A percentile compares a stretch with the other conserved stretches of the same genome.
phyloP scores from a whole-genome alignment of 2,113 vertebrate species.

The Corythaixoides concolor region DNA sequence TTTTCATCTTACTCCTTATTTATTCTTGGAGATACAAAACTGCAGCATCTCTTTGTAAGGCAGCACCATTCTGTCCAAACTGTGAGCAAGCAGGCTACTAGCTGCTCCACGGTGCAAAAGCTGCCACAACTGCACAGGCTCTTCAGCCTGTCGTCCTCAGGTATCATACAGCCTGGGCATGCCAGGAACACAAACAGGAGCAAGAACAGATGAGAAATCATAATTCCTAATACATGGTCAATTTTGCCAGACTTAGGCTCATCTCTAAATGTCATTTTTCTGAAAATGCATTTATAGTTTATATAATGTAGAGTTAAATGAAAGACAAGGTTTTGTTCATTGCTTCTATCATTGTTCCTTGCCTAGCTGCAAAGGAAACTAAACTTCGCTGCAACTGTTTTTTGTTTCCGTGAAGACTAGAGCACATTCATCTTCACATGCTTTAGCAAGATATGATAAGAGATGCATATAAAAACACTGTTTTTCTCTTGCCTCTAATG shows the following conservation, averaged over 20 bases:
- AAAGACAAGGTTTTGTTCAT: neutral
- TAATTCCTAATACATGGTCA: neutral
- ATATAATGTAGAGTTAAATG: neutral
- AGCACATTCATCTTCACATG: neutral
- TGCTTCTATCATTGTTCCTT: neutral
- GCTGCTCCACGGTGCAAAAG: neutral
- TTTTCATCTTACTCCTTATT: neutral
- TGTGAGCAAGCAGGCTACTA: neutral
- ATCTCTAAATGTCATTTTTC: neutral
- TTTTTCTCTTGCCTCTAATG: neutral
- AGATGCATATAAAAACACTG: neutral
- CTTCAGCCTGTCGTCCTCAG: rapidly evolving
- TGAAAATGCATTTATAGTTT: neutral
- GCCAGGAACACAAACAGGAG: neutral
- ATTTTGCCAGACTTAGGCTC: neutral
- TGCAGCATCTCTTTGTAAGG: rapidly evolving
- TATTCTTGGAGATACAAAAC: neutral
- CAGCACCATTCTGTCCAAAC: neutral
- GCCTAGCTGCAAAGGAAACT: neutral
- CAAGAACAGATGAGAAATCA: neutral
- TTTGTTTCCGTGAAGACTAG: neutral
- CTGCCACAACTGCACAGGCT: rapidly evolving
- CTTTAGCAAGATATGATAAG: neutral
- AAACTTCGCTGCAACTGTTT: neutral
- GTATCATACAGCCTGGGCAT: neutral